These are phyloP conservation scores for Trachymyrmex septentrionalis DNA, from an alignment of 1,140 invertebrate species.

Conservation along the genomic window DNA sequence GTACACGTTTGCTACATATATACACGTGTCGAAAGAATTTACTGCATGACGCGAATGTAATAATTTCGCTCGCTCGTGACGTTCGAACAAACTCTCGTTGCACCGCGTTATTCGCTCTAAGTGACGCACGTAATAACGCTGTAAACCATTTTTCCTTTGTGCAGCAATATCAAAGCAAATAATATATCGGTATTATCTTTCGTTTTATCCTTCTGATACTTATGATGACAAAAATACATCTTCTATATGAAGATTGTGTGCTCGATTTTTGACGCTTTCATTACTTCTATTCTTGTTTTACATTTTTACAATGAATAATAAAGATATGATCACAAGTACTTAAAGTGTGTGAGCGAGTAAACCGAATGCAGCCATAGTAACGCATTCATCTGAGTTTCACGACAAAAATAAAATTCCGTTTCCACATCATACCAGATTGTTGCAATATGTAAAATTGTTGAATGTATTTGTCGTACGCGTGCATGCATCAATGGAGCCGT, in stretches of 20 bases:
- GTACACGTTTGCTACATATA: background rate
- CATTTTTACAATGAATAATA: no score
- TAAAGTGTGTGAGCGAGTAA: no score
- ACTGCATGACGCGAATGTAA: background rate
- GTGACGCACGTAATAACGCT: conserved; percentile 27
- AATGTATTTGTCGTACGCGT: background rate
- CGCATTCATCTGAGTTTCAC: background rate
- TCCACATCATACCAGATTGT: conserved; percentile 22
- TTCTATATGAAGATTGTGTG: no score
- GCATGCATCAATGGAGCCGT: background rate
- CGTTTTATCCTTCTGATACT: conserved; percentile 18
- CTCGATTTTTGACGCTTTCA: no score
- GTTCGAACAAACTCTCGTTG: conserved; percentile 23
- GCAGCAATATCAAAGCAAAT: conserved; percentile 7
- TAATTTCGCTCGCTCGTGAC: conserved; percentile 27
- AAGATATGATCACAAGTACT: no score
- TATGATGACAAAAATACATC: background rate
- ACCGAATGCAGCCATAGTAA: background rate
- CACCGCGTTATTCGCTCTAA: conserved; percentile 8
- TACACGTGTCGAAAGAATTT: conserved; percentile 29
- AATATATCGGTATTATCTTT: conserved; percentile 21
- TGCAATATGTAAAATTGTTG: conserved; percentile 28
- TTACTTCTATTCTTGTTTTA: no score
- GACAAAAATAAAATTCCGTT: conserved; percentile 38
- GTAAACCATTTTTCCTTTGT: conserved; percentile 6